A percentile compares a stretch with the other conserved stretches of the same genome.
phyloP scores from a whole-genome alignment of 2,888 invertebrate genomes.

The Helicoverpa assulta region DNA sequence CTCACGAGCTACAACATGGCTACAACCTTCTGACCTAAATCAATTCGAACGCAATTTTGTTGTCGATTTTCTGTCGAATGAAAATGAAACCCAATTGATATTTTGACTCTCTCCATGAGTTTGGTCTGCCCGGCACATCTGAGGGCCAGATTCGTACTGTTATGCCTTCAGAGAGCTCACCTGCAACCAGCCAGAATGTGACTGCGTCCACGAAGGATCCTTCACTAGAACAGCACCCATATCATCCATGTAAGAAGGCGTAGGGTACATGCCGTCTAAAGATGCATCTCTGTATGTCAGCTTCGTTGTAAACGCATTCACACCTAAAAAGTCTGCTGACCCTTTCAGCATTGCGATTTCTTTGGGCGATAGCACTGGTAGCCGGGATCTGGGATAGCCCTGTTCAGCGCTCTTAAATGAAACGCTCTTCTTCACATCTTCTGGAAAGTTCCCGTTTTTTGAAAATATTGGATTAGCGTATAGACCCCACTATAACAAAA shows the following conservation, averaged over 20 bases:
- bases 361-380: conserved; percentile 88
- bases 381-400: conserved; percentile 88
- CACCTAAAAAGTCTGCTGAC: conserved; percentile 92
- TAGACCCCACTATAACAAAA: conserved; percentile 80
- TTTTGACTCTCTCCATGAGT: no score
- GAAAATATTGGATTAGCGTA: conserved; percentile 87
- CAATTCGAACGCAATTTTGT: no score
- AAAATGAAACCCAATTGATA: no score
- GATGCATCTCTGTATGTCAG: conserved; percentile 80
- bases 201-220: conserved; percentile 76
- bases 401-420: conserved; percentile 89
- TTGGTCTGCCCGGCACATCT: no score
- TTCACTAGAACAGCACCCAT: conserved; percentile 74
- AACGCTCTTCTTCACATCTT: conserved; percentile 89
- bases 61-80: no score
- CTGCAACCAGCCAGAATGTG: conserved; percentile 76
- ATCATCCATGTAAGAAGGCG: conserved; percentile 82
- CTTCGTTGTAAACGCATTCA: conserved; percentile 91
- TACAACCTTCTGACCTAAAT: not conserved
- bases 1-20: not conserved
- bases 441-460: conserved; percentile 91
- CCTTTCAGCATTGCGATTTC: conserved; percentile 91
- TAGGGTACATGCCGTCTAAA: conserved; percentile 77
- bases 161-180: conserved; percentile 56
- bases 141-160: no score